Evolutionary conservation across 2,797 vertebrate genomes (phyloP), one percentile per base, ranked within the genome.

Genomic region (Hemitrygon akajei): DNA sequence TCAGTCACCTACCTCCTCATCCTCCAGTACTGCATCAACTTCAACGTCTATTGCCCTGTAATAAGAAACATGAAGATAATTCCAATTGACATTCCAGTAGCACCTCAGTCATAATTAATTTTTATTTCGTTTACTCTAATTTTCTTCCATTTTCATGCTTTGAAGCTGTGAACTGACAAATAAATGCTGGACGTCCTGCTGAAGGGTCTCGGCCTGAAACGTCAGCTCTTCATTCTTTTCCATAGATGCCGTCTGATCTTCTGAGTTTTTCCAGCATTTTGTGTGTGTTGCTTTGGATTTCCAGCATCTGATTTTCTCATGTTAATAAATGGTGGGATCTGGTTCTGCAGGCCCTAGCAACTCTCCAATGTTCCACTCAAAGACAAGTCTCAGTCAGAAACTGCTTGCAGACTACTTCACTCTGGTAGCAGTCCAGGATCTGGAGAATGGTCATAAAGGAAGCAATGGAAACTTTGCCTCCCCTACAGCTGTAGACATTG

Each of bases 31-130:
- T 94, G 96, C 97, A 58, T 96, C 96, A 69, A 98, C 96, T 76
- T 97, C 95, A 37, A 97, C 96, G 82, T 98, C 97, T 40, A 98
- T 96, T 60, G 95, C 96, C 94, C 98, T 99, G 95, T 84, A 96
- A 96, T 37, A 95, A 11, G 93, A 75, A 96, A 94, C 18, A 89
- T 66, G 16, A 34, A 89, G 18, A 3, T 56, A 30, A 69, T 89
- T 89, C 34, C 63, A 89, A 37, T 69, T 89, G 37, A 37, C 22
- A 22, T 2, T 37, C 60, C 22, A 89, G 63, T 22, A 69, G 58
- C 20, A 27, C 25, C 60, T 60, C 22, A n/a, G 56, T 86, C 60
- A 60, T 60, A 86, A 76, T 16, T 47, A 47, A 47, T 47, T 47
- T 47, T 47, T 47, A 47, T 86, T 60, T 20, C 47, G 18, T 6